These are phyloP conservation scores for Semnornis frantzii DNA, from an alignment of 2,113 vertebrate species.

Conservation along the genomic window DNA sequence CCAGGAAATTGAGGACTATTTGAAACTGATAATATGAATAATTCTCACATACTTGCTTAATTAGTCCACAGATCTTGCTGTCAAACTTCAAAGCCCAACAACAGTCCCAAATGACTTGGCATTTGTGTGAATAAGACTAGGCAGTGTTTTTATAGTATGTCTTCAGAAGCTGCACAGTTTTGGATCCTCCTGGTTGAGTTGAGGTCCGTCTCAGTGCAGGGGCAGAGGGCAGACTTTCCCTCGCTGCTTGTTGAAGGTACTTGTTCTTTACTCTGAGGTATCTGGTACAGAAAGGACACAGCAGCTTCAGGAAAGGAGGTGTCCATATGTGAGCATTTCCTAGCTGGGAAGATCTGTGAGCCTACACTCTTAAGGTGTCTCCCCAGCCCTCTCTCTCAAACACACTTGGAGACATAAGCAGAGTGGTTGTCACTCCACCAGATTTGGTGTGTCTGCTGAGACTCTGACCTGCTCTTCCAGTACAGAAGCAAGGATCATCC, in stretches of 20 bases:
- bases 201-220: neutral
- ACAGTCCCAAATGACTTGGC: slow-evolving; percentile 3
- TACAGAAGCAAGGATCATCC: neutral
- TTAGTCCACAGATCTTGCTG: neutral
- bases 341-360: neutral
- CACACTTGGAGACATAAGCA: neutral
- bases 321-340: rapidly evolving
- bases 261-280: neutral
- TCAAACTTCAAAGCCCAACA: slow-evolving; percentile 24
- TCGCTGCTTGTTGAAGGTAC: neutral
- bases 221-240: neutral
- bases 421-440: neutral
- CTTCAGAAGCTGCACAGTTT: neutral
- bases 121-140: slow-evolving; percentile 15
- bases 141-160: neutral
- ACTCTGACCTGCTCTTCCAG: neutral
- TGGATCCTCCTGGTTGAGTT: neutral
- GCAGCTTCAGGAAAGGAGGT: neutral
- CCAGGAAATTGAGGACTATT: neutral
- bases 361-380: neutral
- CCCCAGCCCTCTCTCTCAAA: neutral
- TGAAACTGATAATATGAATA: slow-evolving; percentile 39
- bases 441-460: neutral
- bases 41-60: neutral
- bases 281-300: neutral